Evolutionary conservation across 2,888 invertebrate genomes (phyloP).

Genomic region (Tetramorium bicarinatum): DNA sequence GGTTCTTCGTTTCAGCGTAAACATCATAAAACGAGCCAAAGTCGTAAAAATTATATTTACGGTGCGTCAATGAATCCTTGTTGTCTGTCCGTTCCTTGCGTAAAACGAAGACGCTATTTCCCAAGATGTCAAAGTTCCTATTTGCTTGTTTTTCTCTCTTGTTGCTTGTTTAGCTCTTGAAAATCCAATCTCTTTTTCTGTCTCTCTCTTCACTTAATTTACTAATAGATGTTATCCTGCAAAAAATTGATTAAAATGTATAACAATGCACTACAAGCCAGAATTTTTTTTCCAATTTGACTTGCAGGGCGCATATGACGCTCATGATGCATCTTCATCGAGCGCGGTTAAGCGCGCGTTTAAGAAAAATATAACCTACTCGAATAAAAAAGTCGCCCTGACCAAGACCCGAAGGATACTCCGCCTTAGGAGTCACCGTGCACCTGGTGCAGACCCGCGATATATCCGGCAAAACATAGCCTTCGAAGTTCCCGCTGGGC

Average conservation of each 20-base stretch:
- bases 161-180: slow-evolving; percentile 29
- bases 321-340: background rate
- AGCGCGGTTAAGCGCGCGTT: background rate
- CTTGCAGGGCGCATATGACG: background rate
- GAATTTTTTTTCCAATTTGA: background rate
- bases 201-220: no score
- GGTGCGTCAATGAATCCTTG: slow-evolving; percentile 55
- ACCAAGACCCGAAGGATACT: slow-evolving; percentile 53
- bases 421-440: slow-evolving; percentile 60
- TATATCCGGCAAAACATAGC: slow-evolving; percentile 79
- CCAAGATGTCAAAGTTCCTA: slow-evolving; percentile 40
- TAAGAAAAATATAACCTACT: slow-evolving; percentile 27
- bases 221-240: background rate
- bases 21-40: slow-evolving; percentile 46
- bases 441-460: slow-evolving; percentile 78
- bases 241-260: background rate
- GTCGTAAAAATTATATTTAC: slow-evolving; percentile 61
- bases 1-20: slow-evolving; percentile 38
- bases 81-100: slow-evolving; percentile 18
- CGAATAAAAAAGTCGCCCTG: slow-evolving; percentile 35
- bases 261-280: background rate
- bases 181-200: background rate
- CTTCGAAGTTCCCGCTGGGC: slow-evolving; percentile 78
- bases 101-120: slow-evolving; percentile 14
- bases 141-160: slow-evolving; percentile 37